These are phyloP conservation scores for Corythoichthys haematopterus DNA, from an alignment of 2,113 vertebrate species.

Conservation along the genomic window DNA sequence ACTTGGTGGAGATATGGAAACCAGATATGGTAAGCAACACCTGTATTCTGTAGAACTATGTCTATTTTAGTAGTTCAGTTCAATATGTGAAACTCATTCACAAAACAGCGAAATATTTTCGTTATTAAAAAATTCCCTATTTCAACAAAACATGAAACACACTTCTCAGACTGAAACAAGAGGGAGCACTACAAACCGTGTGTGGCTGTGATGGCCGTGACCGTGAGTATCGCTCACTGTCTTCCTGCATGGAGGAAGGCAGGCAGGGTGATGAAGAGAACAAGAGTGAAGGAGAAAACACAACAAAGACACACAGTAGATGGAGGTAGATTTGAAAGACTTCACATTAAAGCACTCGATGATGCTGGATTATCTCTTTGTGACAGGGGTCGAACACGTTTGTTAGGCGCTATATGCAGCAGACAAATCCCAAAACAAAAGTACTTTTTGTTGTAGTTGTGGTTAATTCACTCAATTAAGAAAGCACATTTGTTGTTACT, in stretches of 20 bases:
- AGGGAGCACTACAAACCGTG: conserved; percentile 79
- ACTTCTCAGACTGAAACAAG: conserved; percentile 1
- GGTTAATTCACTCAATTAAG: no score
- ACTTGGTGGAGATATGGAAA: not conserved
- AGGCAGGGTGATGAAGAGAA: conserved; percentile 22
- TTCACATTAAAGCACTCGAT: not conserved
- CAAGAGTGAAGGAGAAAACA: conserved; percentile 28
- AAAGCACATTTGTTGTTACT: not conserved
- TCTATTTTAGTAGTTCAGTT: no score
- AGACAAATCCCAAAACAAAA: not conserved
- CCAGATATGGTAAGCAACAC: no score
- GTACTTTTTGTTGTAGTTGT: not conserved
- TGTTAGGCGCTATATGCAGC: not conserved
- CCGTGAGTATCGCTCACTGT: conserved; percentile 87
- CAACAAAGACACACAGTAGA: conserved; percentile 28
- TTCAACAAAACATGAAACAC: no score
- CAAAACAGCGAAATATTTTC: no score
- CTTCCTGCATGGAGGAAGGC: conserved; percentile 77
- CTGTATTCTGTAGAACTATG: not conserved
- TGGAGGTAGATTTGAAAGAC: not conserved
- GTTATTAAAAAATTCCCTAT: no score
- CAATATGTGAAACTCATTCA: no score
- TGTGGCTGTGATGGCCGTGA: conserved; percentile 74
- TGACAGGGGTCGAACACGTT: not conserved
- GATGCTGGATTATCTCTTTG: not conserved